Percentiles rank a stretch among this genome's conserved stretches.
These are phyloP conservation scores for Vimba vimba DNA, from an alignment of 2,113 vertebrate species.

Conservation along the genomic window DNA sequence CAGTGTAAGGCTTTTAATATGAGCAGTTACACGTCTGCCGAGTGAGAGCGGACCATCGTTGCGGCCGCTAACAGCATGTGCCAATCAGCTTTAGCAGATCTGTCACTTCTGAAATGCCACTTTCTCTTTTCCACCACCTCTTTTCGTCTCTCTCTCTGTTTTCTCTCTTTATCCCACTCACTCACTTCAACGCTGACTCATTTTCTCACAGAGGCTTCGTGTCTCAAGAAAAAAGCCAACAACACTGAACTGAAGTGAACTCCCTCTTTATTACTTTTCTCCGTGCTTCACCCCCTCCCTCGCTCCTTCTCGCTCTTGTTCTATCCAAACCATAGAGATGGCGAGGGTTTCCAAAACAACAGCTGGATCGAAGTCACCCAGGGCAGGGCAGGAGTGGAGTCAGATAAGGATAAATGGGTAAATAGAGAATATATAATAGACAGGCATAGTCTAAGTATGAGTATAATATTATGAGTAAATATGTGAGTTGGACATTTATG, in stretches of 20 bases:
- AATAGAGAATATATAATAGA: conserved; percentile 12
- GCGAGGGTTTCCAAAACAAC: conserved; percentile 59
- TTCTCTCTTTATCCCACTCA: conserved; percentile 47
- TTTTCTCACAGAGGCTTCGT: conserved; percentile 51
- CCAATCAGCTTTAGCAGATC: conserved; percentile 49
- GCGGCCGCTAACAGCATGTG: conserved; percentile 17
- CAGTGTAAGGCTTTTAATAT: conserved; percentile 40
- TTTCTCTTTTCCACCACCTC: conserved; percentile 20
- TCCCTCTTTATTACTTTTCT: conserved; percentile 61
- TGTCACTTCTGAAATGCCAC: conserved; percentile 31
- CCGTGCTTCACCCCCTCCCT: conserved; percentile 37
- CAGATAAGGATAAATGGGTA: conserved; percentile 27
- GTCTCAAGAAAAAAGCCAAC: conserved; percentile 26
- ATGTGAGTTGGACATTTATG: neutral
- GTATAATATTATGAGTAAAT: too few species aligned
- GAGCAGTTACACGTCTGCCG: conserved; percentile 38
- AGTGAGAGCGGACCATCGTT: neutral
- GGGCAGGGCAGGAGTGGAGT: conserved; percentile 40
- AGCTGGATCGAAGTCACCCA: conserved; percentile 56
- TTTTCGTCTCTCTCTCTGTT: conserved; percentile 15
- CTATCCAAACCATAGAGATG: conserved; percentile 47
- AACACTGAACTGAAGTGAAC: conserved; percentile 61
- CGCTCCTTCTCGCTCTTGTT: neutral
- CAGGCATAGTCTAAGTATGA: neutral
- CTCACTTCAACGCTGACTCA: conserved; percentile 54